Base-by-base conservation (phyloP, 2,888 invertebrate species). In the Ceratothoa steindachneri region DNA sequence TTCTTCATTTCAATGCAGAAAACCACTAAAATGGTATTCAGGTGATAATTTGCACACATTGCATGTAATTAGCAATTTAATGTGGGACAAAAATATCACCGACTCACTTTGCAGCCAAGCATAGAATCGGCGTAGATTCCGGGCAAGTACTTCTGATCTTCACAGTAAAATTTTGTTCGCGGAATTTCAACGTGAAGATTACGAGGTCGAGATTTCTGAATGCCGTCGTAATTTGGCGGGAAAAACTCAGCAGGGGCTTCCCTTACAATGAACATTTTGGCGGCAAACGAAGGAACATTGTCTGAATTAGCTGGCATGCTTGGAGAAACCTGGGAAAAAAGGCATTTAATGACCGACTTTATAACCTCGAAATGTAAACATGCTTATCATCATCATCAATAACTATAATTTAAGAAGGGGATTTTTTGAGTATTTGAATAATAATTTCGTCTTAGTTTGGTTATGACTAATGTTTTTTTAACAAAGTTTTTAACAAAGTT, bases 71-170 rank as follows among this genome's bases (percentile, higher is more conserved):
- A n/a, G n/a, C n/a, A n/a, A n/a, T n/a, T n/a, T n/a, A n/a, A n/a
- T n/a, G n/a, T n/a, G n/a, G n/a, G n/a, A n/a, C n/a, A n/a, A n/a
- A n/a, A n/a, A n/a, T n/a, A n/a, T n/a, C n/a, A n/a, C n/a, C n/a
- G n/a, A 82, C 88, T 88, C 83, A 93, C 94, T 93, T 94, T 93
- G 85, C 94, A 94, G 24, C 93, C 93, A 51, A 94, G 87, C 85
- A 91, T 91, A 82, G 93, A 92, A 82, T 94, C 94, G 0, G 92
- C 93, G 81, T 94, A 94, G 12, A 94, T 85, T 52, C 94, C 94
- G 0, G 94, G 94, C 83, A 94, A 93, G 84, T 93, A 93, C 82
- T 93, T 93, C 83, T 94, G 94, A 82, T 93, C 91, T 0, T 92
- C 92, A 82, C 94, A 94, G 79, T 91, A 89, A 85, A 94, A 94